Percentiles rank a stretch among this genome's conserved stretches.
phyloP scores from a whole-genome alignment of 2,888 invertebrate species.

The Sepiola atlantica region DNA sequence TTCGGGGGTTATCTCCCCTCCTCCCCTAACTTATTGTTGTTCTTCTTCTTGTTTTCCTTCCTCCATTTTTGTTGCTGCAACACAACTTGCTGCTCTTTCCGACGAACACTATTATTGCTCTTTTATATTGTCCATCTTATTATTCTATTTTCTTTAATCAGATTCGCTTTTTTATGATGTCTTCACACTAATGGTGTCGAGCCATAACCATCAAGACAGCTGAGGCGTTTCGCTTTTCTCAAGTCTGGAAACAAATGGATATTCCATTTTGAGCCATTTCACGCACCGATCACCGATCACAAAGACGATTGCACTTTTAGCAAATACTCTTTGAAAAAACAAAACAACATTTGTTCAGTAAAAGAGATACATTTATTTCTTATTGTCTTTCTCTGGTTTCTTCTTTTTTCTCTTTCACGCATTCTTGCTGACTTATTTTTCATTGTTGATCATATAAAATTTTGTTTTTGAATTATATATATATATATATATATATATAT shows the following conservation, averaged over 20 bases:
- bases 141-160: neutral
- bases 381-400: neutral
- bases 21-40: neutral
- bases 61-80: neutral
- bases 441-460: neutral
- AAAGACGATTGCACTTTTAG: conserved; percentile 5
- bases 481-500: neutral
- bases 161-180: neutral
- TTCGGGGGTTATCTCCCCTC: neutral
- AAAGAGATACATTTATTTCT: neutral
- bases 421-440: neutral
- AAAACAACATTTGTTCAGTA: neutral
- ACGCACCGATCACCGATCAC: neutral
- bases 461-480: no score
- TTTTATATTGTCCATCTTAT: conserved; percentile 2
- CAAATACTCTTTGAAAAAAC: neutral
- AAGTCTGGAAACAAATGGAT: neutral
- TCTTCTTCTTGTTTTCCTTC: neutral
- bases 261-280: neutral
- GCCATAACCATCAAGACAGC: neutral
- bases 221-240: neutral
- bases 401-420: neutral
- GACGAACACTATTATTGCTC: neutral
- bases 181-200: neutral
- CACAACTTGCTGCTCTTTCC: neutral